Base-by-base conservation (phyloP, 1,140 invertebrate species). In the Lasaia peninsularis region DNA sequence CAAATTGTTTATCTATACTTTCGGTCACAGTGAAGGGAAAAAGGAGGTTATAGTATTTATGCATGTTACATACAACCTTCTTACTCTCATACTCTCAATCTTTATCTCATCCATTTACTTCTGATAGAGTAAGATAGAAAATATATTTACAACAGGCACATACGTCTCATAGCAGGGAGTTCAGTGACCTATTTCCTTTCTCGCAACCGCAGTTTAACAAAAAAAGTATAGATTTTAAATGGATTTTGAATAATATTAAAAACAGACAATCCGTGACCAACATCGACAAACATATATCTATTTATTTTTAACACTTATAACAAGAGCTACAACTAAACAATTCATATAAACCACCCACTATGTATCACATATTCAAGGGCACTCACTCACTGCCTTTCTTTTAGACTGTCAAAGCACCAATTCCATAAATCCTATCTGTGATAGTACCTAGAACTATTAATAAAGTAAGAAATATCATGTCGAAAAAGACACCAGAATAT, bases 211-310 rank as follows among this genome's bases (percentile, higher is more conserved):
- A 63, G 34, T 62, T 40, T 56, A 65, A 51, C 44, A 63, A 40
- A 63, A n/a, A n/a, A 62, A 58, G 52, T 53, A 67, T 62, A 60
- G 51, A 58, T 62, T 65, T 28, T 52, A 40, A 62, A 63, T 65
- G 58, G 65, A 72, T 62, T 78, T 78, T 60, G 61, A 87, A 87
- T 87, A 85, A 87, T 77, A 87, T 87, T 87, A 87, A 87, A 84
- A 87, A 87, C 83, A 86, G 72, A 71, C 68, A 70, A 65, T 63
- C 69, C 66, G 60, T 69, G 63, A 70, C 67, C 71, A 82, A 80
- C 66, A 63, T 71, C 62, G 62, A 71, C 76, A 67, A 77, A 79
- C 58, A 78, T 75, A 80, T 73, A 79, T 83, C 64, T 81, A 77
- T 82, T 78, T 83, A 80, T 79, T 75, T 74, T 76, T 82, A 86